Percentiles rank a stretch among this genome's conserved stretches.
Evolutionary conservation across 2,113 vertebrate species (phyloP).

Genomic region (Sorex araneus): DNA sequence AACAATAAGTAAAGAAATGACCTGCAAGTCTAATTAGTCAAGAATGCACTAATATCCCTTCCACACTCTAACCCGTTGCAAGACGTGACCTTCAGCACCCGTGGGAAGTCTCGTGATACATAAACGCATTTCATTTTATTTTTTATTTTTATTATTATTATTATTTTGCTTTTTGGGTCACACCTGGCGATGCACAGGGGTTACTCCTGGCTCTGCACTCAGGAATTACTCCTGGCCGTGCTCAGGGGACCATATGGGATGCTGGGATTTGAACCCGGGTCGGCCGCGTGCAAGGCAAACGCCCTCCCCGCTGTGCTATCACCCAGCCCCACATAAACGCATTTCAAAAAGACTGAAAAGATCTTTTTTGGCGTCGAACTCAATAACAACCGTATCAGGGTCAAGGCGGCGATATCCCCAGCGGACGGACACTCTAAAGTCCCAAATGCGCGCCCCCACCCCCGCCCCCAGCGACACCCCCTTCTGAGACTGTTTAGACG

Average conservation of each 20-base stretch:
- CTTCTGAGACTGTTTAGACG: not conserved
- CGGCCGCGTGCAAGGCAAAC: too few species aligned
- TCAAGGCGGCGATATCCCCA: not conserved
- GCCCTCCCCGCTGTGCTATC: too few species aligned
- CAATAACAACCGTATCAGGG: not conserved
- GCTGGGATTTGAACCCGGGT: too few species aligned
- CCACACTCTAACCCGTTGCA: constrained; percentile 2
- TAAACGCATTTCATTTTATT: too few species aligned
- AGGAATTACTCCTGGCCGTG: too few species aligned
- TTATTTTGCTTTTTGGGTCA: too few species aligned
- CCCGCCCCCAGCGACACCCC: not conserved
- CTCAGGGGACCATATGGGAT: too few species aligned
- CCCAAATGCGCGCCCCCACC: not conserved
- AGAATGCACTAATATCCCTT: constrained; percentile 72
- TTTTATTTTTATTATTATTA: too few species aligned
- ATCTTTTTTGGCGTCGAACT: not conserved
- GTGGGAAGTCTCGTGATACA: not conserved
- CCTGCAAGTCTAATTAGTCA: constrained; percentile 77
- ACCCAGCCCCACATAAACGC: too few species aligned
- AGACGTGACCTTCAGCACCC: constrained; percentile 28
- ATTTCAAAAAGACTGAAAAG: too few species aligned
- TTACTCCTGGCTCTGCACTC: too few species aligned
- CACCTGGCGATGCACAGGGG: too few species aligned
- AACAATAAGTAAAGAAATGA: constrained; percentile 76
- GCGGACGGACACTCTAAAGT: constrained; percentile 7